phyloP scores from a whole-genome alignment of 2,888 invertebrate species.

The Epinotia nisella region DNA sequence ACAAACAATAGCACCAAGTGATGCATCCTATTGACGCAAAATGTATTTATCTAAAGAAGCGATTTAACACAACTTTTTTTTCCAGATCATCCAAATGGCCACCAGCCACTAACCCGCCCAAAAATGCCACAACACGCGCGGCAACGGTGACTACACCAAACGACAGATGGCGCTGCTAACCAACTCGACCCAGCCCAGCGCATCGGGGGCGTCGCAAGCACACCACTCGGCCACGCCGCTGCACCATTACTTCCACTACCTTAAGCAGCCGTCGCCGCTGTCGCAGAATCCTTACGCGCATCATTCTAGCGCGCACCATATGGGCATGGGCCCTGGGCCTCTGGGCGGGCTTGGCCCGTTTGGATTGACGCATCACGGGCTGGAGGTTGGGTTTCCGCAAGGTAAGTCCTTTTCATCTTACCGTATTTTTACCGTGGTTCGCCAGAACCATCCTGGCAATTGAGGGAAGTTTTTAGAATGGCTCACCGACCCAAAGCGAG shows the following conservation, averaged over 20 bases:
- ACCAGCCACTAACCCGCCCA: conserved; percentile 25
- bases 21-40: too few relatives aligned
- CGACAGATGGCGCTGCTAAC: conserved; percentile 78
- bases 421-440: too few relatives aligned
- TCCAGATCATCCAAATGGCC: conserved; percentile 29
- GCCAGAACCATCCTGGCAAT: too few relatives aligned
- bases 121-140: conserved; percentile 69
- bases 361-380: conserved; percentile 77
- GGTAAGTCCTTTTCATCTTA: conserved; percentile 63
- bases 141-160: conserved; percentile 72
- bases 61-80: neutral
- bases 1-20: too few relatives aligned
- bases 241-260: conserved; percentile 84
- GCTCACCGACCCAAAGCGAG: too few relatives aligned
- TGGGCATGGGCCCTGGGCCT: conserved; percentile 84
- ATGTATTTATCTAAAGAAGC: too few relatives aligned
- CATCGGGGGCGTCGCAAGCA: conserved; percentile 73
- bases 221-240: conserved; percentile 83
- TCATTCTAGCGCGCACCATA: conserved; percentile 79
- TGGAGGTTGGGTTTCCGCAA: conserved; percentile 82
- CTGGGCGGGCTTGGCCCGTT: conserved; percentile 80
- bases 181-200: conserved; percentile 63
- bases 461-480: too few relatives aligned
- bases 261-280: conserved; percentile 83
- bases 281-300: conserved; percentile 80